Evolutionary conservation across 1,140 invertebrate species (phyloP).

Genomic region (Caenorhabditis remanei): DNA sequence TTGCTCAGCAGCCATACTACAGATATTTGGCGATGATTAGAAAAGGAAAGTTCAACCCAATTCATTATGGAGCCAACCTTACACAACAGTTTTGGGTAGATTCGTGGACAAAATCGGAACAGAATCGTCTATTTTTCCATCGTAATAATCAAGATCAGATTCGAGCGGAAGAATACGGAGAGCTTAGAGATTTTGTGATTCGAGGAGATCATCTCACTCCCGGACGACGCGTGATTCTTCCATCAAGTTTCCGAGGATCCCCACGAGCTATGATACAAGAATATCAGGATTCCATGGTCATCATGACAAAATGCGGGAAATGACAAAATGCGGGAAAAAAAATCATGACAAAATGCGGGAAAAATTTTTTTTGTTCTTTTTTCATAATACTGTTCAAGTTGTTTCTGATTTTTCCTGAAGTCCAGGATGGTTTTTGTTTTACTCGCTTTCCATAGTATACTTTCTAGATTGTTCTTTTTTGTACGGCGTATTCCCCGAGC

Average conservation of each 20-base stretch:
- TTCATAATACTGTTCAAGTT: no score
- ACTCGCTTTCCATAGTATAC: no score
- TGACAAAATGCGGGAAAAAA: no score
- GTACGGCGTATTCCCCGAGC: no score
- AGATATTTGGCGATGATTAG: slow-evolving; percentile 22
- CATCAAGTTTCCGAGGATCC: not conserved
- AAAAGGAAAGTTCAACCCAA: slow-evolving; percentile 56
- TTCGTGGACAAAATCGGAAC: slow-evolving; percentile 50
- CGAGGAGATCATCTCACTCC: not conserved
- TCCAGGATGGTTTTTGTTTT: no score
- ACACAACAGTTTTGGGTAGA: slow-evolving; percentile 64
- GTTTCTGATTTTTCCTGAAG: no score
- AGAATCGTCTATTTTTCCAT: slow-evolving; percentile 55
- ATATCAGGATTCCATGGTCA: not conserved
- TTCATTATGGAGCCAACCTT: slow-evolving; percentile 45
- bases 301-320: not conserved
- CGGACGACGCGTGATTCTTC: slow-evolving; percentile 42
- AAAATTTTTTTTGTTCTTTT: no score
- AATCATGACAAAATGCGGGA: no score
- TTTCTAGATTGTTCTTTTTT: no score
- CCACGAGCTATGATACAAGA: not conserved
- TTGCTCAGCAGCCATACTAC: slow-evolving; percentile 56
- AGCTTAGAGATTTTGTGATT: slow-evolving; percentile 39
- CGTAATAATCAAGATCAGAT: slow-evolving; percentile 42
- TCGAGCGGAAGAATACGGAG: slow-evolving; percentile 40